Base-by-base conservation (phyloP, 2,888 invertebrate species). In the Lochmaea crataegi region DNA sequence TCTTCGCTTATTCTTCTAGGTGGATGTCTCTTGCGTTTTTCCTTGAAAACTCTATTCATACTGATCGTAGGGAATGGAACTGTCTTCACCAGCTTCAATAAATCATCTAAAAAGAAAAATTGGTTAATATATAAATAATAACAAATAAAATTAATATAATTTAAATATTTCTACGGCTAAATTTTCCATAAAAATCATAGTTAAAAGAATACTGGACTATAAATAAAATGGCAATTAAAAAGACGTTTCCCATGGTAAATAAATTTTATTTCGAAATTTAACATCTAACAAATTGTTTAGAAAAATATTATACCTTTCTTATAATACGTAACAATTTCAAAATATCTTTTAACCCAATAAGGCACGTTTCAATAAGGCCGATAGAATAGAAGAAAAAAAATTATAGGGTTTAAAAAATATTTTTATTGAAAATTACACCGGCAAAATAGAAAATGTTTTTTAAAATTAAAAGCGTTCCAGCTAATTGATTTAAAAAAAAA, bases 31-130 rank as follows among this genome's bases (percentile, higher is more conserved):
- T 53, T 56, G 3, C 32, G 41, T n/a, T 41, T 45, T 48, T 71
- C 58, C 7, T 38, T 65, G 51, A 71, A 71, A 14, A 71, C 58
- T 38, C 56, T n/a, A 9, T 56, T 48, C 71, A 71, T 71, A 65
- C 58, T 57, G 22, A 71, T 65, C 1, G 60, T 65, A 7, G 71
- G 71, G 51, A 65, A 71, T 38, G 14, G 64, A n/a, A 56, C 45
- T 16, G 45, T n/a, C 14, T 58, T 57, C 16, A 45, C 16, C 7
- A 70, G 14, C 53, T 65, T 42, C 9, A 65, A 32, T 4, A 70
- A 42, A 12, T 65, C 65, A 18, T 57, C 53, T 53, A 53, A 53
- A 53, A 53, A 18, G 2, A 18, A 53, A 16, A 53, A 18, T 18
- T 16, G 10, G 10, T 53, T 53, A 53, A 16, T 53, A 53, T 10